These are phyloP conservation scores for Odontomachus brunneus DNA, from an alignment of 1,140 invertebrate species.

Conservation along the genomic window DNA sequence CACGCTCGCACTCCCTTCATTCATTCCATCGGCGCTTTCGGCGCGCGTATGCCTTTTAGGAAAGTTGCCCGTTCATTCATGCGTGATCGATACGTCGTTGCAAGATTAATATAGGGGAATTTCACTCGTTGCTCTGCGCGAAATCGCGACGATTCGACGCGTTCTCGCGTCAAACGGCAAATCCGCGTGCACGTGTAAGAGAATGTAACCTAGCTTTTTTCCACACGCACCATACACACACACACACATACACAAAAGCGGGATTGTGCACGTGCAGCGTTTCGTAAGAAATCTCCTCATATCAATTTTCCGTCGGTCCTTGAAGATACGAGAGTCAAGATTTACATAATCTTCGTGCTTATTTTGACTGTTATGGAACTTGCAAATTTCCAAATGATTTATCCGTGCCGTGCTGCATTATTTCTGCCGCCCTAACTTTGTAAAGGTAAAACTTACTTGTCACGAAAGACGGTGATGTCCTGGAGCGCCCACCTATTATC, in stretches of 20 bases:
- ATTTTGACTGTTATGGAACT: neutral
- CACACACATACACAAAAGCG: neutral
- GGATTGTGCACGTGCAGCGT: neutral
- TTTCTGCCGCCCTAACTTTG: conserved; percentile 7
- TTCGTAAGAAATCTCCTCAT: neutral
- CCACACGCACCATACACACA: neutral
- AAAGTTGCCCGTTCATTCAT: conserved; percentile 46
- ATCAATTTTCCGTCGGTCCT: neutral
- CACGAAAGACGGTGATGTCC: conserved; percentile 36
- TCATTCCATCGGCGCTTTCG: conserved; percentile 18
- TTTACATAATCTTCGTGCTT: neutral
- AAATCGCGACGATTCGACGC: neutral
- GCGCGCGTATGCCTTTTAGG: conserved; percentile 30
- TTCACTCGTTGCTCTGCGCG: neutral
- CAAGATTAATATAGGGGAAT: conserved; percentile 8
- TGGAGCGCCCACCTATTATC: conserved; percentile 44
- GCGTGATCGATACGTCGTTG: conserved; percentile 14
- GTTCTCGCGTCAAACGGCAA: too few species aligned
- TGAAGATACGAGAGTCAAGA: neutral
- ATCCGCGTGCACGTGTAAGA: too few species aligned
- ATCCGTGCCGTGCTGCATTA: neutral
- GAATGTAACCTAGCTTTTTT: neutral
- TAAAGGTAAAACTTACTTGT: neutral
- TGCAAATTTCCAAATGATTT: neutral
- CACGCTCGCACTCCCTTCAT: conserved; percentile 47